Conservation (phyloP, 2,888 invertebrate genomes). For the Ophion obscuratus region DNA sequence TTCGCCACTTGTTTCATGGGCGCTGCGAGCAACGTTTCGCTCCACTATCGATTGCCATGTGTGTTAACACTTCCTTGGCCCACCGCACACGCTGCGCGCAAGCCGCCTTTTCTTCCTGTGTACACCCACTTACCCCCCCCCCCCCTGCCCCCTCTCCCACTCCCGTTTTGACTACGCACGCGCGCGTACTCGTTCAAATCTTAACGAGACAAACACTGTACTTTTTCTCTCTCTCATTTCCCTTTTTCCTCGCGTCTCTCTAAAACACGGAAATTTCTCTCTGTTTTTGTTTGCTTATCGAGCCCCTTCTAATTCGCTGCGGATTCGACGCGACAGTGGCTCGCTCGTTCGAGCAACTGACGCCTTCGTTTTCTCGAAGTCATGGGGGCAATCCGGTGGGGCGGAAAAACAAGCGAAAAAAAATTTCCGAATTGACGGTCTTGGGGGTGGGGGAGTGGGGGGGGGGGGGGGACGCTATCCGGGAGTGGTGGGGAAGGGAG, state of each 20-base stretch:
- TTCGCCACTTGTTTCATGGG: constrained; percentile 81
- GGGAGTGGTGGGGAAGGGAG: neutral
- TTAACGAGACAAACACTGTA: neutral
- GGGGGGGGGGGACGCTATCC: constrained; percentile 2
- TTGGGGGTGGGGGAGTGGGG: neutral
- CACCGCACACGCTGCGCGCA: constrained; percentile 49
- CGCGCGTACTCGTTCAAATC: constrained; percentile 13
- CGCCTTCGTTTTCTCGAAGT: neutral
- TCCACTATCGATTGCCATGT: constrained; percentile 80
- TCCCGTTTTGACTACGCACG: too few relatives aligned
- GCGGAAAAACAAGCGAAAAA: neutral
- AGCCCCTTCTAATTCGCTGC: constrained; percentile 9
- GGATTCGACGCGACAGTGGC: neutral
- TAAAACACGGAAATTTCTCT: too few relatives aligned
- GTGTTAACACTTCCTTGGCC: constrained; percentile 61
- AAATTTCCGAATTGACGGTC: neutral
- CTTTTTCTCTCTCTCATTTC: too few relatives aligned
- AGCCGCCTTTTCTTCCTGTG: constrained; percentile 41
- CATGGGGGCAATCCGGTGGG: neutral
- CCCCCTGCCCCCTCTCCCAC: too few relatives aligned
- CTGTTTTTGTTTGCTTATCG: neutral
- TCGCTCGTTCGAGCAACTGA: constrained; percentile 8
- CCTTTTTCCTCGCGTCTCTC: neutral
- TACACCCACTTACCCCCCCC: neutral
- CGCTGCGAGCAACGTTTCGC: constrained; percentile 80